Conservation (phyloP, 2,797 vertebrate genomes). For the Craterocephalus amniculus region DNA sequence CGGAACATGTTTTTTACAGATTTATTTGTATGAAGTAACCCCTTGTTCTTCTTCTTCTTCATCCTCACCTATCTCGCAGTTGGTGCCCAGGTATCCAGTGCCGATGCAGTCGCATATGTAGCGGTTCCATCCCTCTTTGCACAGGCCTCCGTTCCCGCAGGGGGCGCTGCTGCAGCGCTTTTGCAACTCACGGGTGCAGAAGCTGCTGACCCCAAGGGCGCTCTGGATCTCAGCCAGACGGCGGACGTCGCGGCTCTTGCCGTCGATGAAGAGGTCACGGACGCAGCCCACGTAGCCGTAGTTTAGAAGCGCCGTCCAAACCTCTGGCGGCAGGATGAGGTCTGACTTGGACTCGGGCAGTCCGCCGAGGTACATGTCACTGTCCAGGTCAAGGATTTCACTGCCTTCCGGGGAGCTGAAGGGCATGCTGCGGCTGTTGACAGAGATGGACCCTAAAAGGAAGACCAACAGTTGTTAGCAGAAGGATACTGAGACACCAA, state of each 20-base stretch:
- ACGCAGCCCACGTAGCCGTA: constrained; percentile 94
- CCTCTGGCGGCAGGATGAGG: constrained; percentile 89
- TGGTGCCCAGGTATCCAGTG: constrained; percentile 89
- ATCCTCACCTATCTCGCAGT: constrained; percentile 89
- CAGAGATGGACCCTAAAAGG: constrained; percentile 87
- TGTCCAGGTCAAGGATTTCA: constrained; percentile 92
- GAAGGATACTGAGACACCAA: neutral
- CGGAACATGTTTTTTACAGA: neutral
- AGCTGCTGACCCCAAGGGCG: constrained; percentile 85
- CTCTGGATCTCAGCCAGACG: constrained; percentile 89
- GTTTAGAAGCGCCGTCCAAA: constrained; percentile 92
- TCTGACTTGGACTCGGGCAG: constrained; percentile 86
- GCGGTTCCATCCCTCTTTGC: constrained; percentile 96
- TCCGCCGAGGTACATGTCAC: constrained; percentile 92
- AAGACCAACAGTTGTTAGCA: neutral
- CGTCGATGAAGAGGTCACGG: constrained; percentile 93
- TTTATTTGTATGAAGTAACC: neutral
- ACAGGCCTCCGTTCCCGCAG: constrained; percentile 88
- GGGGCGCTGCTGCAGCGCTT: constrained; percentile 88
- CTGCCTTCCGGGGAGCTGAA: constrained; percentile 92
- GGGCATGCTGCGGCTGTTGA: constrained; percentile 93
- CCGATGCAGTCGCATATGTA: constrained; percentile 93
- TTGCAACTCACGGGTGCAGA: constrained; percentile 89
- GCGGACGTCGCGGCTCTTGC: constrained; percentile 91
- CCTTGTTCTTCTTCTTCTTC: neutral